Evolutionary conservation across 1,140 invertebrate species (phyloP).

Genomic region (Meloidogyne floridensis): DNA sequence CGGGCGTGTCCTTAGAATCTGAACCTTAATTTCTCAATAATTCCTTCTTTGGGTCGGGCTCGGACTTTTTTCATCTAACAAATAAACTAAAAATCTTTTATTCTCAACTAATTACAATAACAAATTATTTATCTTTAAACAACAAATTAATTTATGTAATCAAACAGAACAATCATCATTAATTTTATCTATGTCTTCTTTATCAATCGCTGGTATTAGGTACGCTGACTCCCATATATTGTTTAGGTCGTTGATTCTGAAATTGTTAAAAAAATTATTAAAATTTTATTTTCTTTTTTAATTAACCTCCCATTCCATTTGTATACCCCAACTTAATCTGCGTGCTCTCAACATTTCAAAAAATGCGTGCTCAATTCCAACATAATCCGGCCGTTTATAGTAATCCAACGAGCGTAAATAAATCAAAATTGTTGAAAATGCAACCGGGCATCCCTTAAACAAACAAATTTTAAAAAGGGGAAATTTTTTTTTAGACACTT

Average conservation of each 20-base stretch:
- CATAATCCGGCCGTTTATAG: not conserved
- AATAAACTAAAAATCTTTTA: too few species aligned
- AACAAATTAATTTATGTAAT: too few species aligned
- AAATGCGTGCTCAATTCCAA: not conserved
- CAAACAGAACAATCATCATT: too few species aligned
- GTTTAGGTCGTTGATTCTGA: not conserved
- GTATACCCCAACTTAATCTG: not conserved
- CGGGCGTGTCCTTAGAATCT: too few species aligned
- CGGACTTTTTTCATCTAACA: too few species aligned
- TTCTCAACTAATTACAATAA: too few species aligned
- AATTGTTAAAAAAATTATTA: not conserved
- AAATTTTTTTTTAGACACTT: not conserved
- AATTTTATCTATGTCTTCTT: too few species aligned
- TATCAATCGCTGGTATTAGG: not conserved
- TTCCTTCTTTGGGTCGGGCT: too few species aligned
- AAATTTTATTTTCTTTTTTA: not conserved
- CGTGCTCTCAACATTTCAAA: not conserved
- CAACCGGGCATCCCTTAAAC: not conserved
- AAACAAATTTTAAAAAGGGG: not conserved
- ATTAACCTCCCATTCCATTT: not conserved
- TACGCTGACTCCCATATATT: not conserved
- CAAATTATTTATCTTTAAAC: too few species aligned
- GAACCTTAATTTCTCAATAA: too few species aligned
- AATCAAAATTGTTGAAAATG: not conserved
- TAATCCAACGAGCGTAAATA: not conserved